Evolutionary conservation across 53 echinoderm and acorn worm species (phyloP), one percentile per base, ranked within the genome.

Genomic region (Antedon mediterranea): DNA sequence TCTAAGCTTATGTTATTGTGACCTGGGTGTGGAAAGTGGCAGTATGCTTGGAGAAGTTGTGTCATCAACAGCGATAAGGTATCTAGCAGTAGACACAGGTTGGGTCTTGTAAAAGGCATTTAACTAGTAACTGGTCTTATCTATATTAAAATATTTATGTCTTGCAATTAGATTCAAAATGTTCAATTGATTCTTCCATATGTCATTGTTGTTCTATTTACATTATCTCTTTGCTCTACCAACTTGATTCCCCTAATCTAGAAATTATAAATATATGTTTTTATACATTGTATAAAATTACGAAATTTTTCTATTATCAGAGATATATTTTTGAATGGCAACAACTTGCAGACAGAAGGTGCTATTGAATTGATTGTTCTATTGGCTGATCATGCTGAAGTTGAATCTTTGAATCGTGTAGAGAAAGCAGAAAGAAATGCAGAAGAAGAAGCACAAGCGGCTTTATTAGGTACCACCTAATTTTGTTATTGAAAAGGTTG

Each of bases 1-100:
- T 80, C 72, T 98, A 1, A 98, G 98, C 77, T 83, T 98, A n/a
- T 92, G 92, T 43, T 98, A 92, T 81, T 98, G 98, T 85, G 98
- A 90, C 78, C 79, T 98, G 4, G 98, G 92, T 29, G 85, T 90
- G 0, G 87, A 90, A 34, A 90, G 92, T 75, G 98, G 98, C 28
- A 77, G 84, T 13, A 43, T 82, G 71, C 90, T 98, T 0, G 98
- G 98, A 76, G 82, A 90, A 20, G 72, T 98, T 30, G 71, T 98
- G 29, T 92, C 98, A 76, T 88, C 90, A 3, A 98, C 98, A 9
- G 98, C 92, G 6, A 84, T 98, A 5, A 98, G 98, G 98, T 97
- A 33, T 31, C n/a, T n/a, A n/a, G n/a, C n/a, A n/a, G n/a, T n/a
- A n/a, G n/a, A n/a, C n/a, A n/a, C n/a, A n/a, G n/a, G n/a, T n/a